Base-by-base conservation (phyloP, 30 jellyfish, hydroid and myxozoan genomes). In the Cassiopea xamachana region DNA sequence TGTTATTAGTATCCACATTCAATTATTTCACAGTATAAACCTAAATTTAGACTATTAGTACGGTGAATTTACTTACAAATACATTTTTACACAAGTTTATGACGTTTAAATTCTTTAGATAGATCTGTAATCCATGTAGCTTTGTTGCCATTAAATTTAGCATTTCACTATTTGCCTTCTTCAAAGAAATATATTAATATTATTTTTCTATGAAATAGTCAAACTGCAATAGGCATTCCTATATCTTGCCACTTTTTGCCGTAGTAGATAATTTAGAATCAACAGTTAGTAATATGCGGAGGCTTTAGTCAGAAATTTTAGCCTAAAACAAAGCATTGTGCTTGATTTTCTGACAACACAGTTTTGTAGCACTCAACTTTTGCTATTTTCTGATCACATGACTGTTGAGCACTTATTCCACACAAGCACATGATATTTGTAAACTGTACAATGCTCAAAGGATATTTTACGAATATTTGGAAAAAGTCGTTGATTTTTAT, bases 21-120 rank as follows among this genome's bases (percentile, higher is more conserved):
- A 71, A 19, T n/a, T 71, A 71, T 19, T 27, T 71, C 43, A 27
- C 43, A 16, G 43, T 64, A 55, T 18, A 67, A 5, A 15, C 76
- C 58, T 43, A 43, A 27, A 71, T 71, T 71, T 43, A 39, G 50
- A 71, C 55, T 43, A 16, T 71, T 43, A 71, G 2, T 71, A 43
- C 0, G 10, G 80, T 43, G 4, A 71, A 71, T 43, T 39, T 71
- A 71, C 27, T 71, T 71, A 71, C 80, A 71, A 18, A 71, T 71
- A 71, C 39, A 19, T 19, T 71, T 71, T 71, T 71, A 71, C 80
- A 71, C 80, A 71, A 71, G 39, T 71, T 14, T 71, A 19, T 19
- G 39, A 71, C 51, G n/a, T 71, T 71, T 71, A 12, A 43, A 71
- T 71, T 4, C 12, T 55, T 71, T 8, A 7, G 55, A 39, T 27